Percentiles rank a stretch among this genome's conserved stretches.
Evolutionary conservation across 2,113 vertebrate species (phyloP).

Genomic region (Daboia siamensis): DNA sequence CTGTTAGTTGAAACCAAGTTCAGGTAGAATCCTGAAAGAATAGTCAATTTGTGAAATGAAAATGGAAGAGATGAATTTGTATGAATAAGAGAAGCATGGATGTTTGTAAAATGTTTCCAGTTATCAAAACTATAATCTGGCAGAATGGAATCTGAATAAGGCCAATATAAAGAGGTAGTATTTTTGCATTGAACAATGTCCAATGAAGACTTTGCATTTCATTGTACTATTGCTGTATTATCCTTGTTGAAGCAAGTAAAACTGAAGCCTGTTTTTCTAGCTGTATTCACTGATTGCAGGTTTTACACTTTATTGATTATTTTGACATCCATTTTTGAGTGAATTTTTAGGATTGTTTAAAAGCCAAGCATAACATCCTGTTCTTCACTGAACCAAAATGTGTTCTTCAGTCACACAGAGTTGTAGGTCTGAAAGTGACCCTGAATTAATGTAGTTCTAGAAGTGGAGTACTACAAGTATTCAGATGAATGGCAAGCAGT

Average conservation of each 20-base stretch:
- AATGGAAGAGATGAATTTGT: background rate
- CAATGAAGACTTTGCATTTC: background rate
- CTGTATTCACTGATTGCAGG: background rate
- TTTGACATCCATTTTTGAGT: background rate
- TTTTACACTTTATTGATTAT: background rate
- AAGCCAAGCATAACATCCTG: background rate
- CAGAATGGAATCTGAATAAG: background rate
- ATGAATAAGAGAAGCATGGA: background rate
- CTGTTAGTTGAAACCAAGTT: background rate
- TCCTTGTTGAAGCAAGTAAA: background rate
- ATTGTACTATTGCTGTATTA: background rate
- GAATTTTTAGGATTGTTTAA: background rate
- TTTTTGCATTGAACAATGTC: background rate
- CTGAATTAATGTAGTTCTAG: background rate
- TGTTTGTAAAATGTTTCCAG: background rate
- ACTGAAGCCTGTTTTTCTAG: too few species aligned
- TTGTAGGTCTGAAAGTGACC: background rate
- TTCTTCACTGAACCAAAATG: background rate
- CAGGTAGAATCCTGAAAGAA: background rate
- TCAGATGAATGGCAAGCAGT: background rate
- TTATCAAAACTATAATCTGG: background rate
- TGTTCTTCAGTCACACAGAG: background rate
- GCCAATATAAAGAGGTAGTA: background rate
- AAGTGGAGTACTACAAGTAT: background rate
- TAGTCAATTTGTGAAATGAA: background rate